These are phyloP conservation scores for Platyura marginata DNA, from an alignment of 1,140 invertebrate species.

Conservation along the genomic window DNA sequence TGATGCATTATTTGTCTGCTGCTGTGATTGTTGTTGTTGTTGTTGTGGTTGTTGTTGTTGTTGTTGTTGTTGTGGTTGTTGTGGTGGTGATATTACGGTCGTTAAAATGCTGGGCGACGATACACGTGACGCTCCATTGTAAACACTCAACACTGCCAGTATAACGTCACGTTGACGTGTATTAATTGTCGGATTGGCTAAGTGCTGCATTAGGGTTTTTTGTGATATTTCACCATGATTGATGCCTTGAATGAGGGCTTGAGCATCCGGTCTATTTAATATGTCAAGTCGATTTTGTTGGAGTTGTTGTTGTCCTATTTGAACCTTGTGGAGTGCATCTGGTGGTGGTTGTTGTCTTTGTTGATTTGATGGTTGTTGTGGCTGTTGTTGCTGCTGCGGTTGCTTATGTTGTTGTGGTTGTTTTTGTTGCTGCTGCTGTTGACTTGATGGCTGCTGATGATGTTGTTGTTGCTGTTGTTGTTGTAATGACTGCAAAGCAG, in stretches of 20 bases:
- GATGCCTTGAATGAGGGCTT: slow-evolving; percentile 51
- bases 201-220: slow-evolving; percentile 52
- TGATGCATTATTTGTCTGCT: slow-evolving; percentile 10
- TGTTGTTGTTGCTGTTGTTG: slow-evolving; percentile 6
- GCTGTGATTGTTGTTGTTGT: too few relatives aligned
- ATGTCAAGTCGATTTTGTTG: slow-evolving; percentile 32
- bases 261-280: slow-evolving; percentile 48
- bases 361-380: slow-evolving; percentile 11
- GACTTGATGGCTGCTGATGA: slow-evolving; percentile 2
- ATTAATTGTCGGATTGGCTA: slow-evolving; percentile 48
- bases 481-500: too few relatives aligned
- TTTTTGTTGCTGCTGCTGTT: slow-evolving; percentile 4
- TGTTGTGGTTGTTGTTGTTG: too few relatives aligned
- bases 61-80: too few relatives aligned
- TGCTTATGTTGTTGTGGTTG: neutral
- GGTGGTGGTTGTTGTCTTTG: neutral
- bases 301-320: neutral
- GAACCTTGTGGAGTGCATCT: neutral
- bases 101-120: slow-evolving; percentile 28
- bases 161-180: slow-evolving; percentile 51
- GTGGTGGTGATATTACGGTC: slow-evolving; percentile 27
- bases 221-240: slow-evolving; percentile 53
- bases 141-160: slow-evolving; percentile 40
- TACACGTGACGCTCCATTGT: slow-evolving; percentile 7
- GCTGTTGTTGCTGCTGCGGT: slow-evolving; percentile 38